Base-by-base conservation (phyloP, 1,140 invertebrate species). In the Apocrypta bakeri region DNA sequence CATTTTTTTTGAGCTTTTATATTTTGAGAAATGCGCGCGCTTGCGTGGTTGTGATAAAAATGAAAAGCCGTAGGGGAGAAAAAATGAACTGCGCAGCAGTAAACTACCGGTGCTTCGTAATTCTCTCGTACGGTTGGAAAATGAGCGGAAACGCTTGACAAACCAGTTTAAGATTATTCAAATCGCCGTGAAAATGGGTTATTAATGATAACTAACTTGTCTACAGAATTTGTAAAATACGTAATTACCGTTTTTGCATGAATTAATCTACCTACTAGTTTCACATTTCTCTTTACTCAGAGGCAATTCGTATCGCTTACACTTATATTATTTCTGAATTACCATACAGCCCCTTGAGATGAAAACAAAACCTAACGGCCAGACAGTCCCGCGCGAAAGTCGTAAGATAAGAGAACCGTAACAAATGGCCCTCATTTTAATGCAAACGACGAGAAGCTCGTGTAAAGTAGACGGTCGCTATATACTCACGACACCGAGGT, bases 371-470 rank as follows among this genome's bases (percentile, higher is more conserved):
- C 48, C 7, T 14, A 4, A 21, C 48, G 17, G 17, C 21, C 48
- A 56, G 48, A 56, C 48, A 21, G 48, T 17, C 40, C 11, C 40
- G 6, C 3, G 40, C 40, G 40, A 12, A 6, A 14, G 48, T 56
- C 48, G 7, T 42, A 25, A 72, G 69, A 72, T 72, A 72, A 72
- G 69, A 0, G 37, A 7, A 12, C 37, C n/a, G 33, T 40, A 72
- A 72, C 69, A 25, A 72, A 72, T 72, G 24, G 69, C 33, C 31
- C 33, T n/a, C 69, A 72, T 72, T 72, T 72, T 72, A 72, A 72
- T 72, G 69, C 69, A 42, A 42, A 72, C 31, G 69, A 72, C 33
- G 69, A 25, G 42, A 42, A 9, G 27, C 64, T 66, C 64, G 25
- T 66, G 27, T 66, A 66, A 66, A 66, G 64, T 66, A 66, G 29